Evolutionary conservation across 2,888 invertebrate species (phyloP), one percentile per base, ranked within the genome.

Genomic region (Microchrysa polita): DNA sequence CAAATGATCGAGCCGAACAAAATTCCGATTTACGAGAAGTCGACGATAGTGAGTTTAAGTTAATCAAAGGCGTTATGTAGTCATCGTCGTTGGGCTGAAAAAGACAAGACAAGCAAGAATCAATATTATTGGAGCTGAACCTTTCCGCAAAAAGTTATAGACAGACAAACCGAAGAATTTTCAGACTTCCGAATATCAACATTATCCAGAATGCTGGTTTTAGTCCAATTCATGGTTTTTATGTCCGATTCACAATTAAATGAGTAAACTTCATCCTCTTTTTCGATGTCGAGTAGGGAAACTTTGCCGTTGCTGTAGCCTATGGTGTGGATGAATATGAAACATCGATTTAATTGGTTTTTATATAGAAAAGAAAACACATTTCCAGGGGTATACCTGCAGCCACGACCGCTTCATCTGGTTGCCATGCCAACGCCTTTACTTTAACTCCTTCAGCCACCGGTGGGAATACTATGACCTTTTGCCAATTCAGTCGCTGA

Each of bases 401-500:
- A 0, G 90, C 90, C 67, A 91, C 82, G 79, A 96, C 91, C 86
- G 96, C 96, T 78, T 97, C 97, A 88, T 98, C 97, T 7, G 96
- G 95, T 83, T 97, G 89, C 97, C 97, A 98, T 67, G 94, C 91
- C 81, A 98, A 88, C 12, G 92, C 91, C 76, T 88, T 89, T 0
- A 95, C 93, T 52, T 87, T 88, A 18, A 91, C 86, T 80, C 90
- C 90, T 82, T 96, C 95, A 77, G 90, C 90, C 4, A 91, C 92
- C 2, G 96, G 90, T 63, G 90, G 87, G 77, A 96, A 87, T 72
- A 90, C 89, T 92, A 97, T 97, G 9, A 97, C 96, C 84, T 93
- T 92, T 81, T 97, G 95, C 96, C 96, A 97, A 74, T 94, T 93
- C 42, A 97, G 86, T 77, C 97, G 89, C 82, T 97, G 95, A 59